Percentiles rank a stretch among this genome's conserved stretches.
phyloP scores from a whole-genome alignment of 2,797 vertebrate species.

The Hirundo rustica region DNA sequence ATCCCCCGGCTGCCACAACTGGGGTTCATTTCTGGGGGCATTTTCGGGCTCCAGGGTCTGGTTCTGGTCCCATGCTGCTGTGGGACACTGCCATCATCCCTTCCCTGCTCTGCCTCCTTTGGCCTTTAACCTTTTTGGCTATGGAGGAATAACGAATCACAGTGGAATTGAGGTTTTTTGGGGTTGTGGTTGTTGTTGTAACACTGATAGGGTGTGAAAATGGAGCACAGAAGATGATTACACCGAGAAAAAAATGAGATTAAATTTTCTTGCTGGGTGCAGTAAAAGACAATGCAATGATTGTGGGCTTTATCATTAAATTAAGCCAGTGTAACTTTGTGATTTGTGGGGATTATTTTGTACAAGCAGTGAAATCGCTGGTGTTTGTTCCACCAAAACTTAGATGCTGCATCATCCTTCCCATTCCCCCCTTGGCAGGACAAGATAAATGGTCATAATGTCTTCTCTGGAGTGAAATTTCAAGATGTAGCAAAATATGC shows the following conservation, averaged over 20 bases:
- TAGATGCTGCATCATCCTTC: background rate
- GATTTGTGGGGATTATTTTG: background rate
- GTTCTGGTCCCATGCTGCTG: background rate
- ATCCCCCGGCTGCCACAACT: background rate
- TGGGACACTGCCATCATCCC: background rate
- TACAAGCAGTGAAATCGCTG: background rate
- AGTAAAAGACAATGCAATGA: background rate
- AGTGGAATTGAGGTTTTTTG: background rate
- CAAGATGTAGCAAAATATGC: background rate
- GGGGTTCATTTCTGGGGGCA: background rate
- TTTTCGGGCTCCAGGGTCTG: background rate
- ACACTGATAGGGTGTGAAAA: background rate
- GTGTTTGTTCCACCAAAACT: background rate
- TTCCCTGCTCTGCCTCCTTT: background rate
- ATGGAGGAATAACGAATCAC: background rate
- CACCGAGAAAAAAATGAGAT: background rate
- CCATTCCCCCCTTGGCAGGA: background rate
- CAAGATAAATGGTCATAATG: background rate
- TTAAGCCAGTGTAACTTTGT: background rate
- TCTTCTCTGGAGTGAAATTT: background rate
- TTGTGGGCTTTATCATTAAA: background rate
- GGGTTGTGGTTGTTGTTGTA: background rate
- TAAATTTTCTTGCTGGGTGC: background rate
- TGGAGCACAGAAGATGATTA: background rate
- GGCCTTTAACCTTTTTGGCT: background rate